Evolutionary conservation across 2,797 vertebrate species (phyloP), one percentile per base, ranked within the genome.

Genomic region (Lagothrix lagotricha): DNA sequence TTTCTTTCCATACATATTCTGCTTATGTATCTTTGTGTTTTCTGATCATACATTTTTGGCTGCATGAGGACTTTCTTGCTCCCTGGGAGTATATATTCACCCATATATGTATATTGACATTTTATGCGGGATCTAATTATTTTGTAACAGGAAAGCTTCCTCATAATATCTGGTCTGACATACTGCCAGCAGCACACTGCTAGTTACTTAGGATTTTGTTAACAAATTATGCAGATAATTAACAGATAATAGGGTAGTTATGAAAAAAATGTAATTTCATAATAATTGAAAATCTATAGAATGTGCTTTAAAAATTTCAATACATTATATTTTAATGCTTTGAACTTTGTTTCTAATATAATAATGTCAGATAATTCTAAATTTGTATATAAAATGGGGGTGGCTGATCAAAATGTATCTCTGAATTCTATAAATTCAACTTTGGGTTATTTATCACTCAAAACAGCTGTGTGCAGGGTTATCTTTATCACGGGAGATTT

Each of bases 381-480:
- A 61, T 6, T 92, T 79, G 5, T 14, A 67, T 50, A 82, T 82
- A 90, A 96, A 73, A 70, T 87, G 4, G 30, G 7, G 10, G 5
- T 86, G 15, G 33, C 33, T 93, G 9, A 83, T 82, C 28, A 93
- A 80, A 94, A 44, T 36, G 2, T 85, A 80, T 54, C 72, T 96
- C 19, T 90, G 57, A 77, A 93, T 84, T 84, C 22, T 88, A 77
- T 77, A 93, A 92, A 85, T 96, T 94, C 57, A 89, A 91, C 67
- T 83, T 83, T 46, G 24, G 39, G 46, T 96, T 61, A 97, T 95
- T 92, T 97, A 89, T 57, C 73, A 86, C 94, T 33, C 85, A 61
- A 88, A 73, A 52, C 26, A 93, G 50, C 33, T 58, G 75, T 87
- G 19, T 44, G 93, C 50, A 97, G 41, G 7, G n/a, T 77, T 80